Evolutionary conservation across 2,797 vertebrate genomes (phyloP), one percentile per base, ranked within the genome.

Genomic region (Argya squamiceps): DNA sequence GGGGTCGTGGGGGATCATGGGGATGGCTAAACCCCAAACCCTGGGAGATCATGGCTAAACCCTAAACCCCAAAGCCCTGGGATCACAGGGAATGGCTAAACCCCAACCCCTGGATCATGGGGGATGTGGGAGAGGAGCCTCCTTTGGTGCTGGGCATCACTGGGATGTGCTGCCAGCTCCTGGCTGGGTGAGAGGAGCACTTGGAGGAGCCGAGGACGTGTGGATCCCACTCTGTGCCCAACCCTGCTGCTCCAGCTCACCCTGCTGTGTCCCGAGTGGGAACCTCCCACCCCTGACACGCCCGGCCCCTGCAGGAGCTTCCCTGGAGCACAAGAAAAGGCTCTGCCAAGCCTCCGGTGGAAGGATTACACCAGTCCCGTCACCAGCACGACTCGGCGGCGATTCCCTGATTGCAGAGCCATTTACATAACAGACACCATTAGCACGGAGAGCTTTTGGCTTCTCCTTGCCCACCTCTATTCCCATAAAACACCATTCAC

Each of bases 241-340:
- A 1, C 16, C 10, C 60, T 9, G 3, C 8, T 2, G 16, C 46
- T 20, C 36, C 62, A 27, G 68, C 63, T 43, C 58, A 5, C 32
- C 75, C 43, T 2, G 22, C 17, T 0, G 56, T 1, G 36, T 3
- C 69, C 68, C 14, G 34, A 23, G 1, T 2, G 0, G 22, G 23
- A 9, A 2, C 6, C n/a, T 15, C 5, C 6, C 77, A 4, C 23
- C 4, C 41, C 70, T 5, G 27, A 1, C 2, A 0, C 24, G 7
- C n/a, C 6, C 44, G 10, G 20, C 55, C 36, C 39, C 75, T n/a
- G 27, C 50, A 19, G 50, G 27, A 36, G 63, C 71, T 43, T 10
- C n/a, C 5, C 12, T 1, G 22, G n/a, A 26, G 3, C 59, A 17
- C 50, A 15, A 0, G 74, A 77, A 12, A 12, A 65, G 46, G 63